These are phyloP conservation scores for Drosophila atripex DNA, from an alignment of 2,888 invertebrate species.

Conservation along the genomic window DNA sequence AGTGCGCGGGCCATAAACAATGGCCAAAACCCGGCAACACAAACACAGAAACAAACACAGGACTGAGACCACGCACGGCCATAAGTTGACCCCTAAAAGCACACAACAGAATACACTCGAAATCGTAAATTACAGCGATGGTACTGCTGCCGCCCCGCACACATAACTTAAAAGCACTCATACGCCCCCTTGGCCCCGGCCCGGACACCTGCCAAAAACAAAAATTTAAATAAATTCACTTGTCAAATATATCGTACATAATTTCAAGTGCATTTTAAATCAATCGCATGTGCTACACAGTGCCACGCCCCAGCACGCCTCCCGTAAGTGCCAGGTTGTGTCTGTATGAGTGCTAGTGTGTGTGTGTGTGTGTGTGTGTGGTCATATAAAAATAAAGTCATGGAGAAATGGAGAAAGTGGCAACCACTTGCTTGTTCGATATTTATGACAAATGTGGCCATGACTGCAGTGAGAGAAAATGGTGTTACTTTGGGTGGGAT, in stretches of 20 bases:
- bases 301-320: constrained; percentile 38
- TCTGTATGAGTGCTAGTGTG: constrained; percentile 10
- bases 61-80: constrained; percentile 11
- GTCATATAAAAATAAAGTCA: constrained; percentile 33
- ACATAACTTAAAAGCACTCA: constrained; percentile 72
- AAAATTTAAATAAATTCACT: constrained; percentile 57
- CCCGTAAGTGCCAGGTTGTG: constrained; percentile 7
- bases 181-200: constrained; percentile 47
- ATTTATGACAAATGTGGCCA: constrained; percentile 72
- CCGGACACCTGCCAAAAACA: constrained; percentile 59
- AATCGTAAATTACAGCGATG: constrained; percentile 60
- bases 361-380: constrained; percentile 21
- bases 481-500: background rate
- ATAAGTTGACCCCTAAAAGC: constrained; percentile 65
- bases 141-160: constrained; percentile 36
- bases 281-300: constrained; percentile 56
- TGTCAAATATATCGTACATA: constrained; percentile 47
- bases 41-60: constrained; percentile 16
- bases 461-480: constrained; percentile 25
- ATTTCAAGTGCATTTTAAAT: constrained; percentile 71
- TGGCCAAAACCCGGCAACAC: constrained; percentile 45
- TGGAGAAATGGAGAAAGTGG: background rate
- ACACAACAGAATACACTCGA: constrained; percentile 54
- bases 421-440: constrained; percentile 58
- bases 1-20: constrained; percentile 62